A percentile compares a stretch with the other conserved stretches of the same genome.
phyloP scores from a whole-genome alignment of 1,140 invertebrate genomes.

The Parapsyche elsis region DNA sequence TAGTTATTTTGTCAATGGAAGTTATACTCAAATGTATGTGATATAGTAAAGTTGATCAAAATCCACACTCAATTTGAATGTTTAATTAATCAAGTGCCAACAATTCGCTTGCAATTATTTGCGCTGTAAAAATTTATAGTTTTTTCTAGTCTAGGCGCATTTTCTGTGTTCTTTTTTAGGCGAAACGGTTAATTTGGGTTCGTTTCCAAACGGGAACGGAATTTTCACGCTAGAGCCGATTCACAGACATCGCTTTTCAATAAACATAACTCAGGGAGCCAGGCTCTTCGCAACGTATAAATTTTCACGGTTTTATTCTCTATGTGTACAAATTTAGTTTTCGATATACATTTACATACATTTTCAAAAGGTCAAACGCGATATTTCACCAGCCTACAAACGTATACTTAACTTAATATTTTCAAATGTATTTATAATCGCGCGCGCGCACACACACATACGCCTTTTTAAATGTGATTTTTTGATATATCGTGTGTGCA shows the following conservation, averaged over 20 bases:
- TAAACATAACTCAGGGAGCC: conserved; percentile 51
- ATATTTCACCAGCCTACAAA: background rate
- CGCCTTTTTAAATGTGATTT: background rate
- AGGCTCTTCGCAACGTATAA: conserved; percentile 47
- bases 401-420: no score
- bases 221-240: conserved; percentile 39
- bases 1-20: no score
- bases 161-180: conserved; percentile 28
- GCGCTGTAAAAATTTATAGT: background rate
- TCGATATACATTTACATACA: background rate
- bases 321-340: conserved; percentile 25
- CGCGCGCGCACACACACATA: no score
- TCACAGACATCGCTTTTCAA: conserved; percentile 54
- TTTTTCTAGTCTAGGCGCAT: conserved; percentile 4
- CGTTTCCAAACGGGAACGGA: conserved; percentile 43
- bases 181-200: conserved; percentile 42
- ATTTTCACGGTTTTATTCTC: conserved; percentile 43
- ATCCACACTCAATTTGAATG: no score
- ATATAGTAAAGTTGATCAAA: no score
- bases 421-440: no score
- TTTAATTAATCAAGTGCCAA: no score
- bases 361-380: background rate
- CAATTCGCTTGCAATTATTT: no score
- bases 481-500: background rate
- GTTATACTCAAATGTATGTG: no score